phyloP scores from a whole-genome alignment of 2,797 vertebrate species.

The Alauda arvensis region DNA sequence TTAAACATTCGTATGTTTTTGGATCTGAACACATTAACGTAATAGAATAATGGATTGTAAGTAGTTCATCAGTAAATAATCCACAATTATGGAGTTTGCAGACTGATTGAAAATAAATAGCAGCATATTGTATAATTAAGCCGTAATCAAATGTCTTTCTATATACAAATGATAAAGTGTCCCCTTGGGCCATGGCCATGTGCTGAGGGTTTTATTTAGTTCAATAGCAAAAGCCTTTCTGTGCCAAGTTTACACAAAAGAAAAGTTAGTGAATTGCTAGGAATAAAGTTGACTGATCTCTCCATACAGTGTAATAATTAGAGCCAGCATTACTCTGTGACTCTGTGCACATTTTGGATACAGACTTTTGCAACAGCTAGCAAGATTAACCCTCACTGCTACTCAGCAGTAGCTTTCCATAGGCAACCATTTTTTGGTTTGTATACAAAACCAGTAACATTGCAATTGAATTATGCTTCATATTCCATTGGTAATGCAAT shows the following conservation, averaged over 20 bases:
- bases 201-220: slow-evolving; percentile 67
- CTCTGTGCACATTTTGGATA: slow-evolving; percentile 24
- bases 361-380: slow-evolving; percentile 37
- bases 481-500: not conserved
- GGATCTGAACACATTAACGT: slow-evolving; percentile 63
- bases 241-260: slow-evolving; percentile 69
- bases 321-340: slow-evolving; percentile 40
- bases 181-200: slow-evolving; percentile 66
- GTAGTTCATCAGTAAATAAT: slow-evolving; percentile 74
- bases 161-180: slow-evolving; percentile 71
- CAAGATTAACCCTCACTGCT: slow-evolving; percentile 50
- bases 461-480: not conserved
- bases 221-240: slow-evolving; percentile 54
- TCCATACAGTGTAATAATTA: slow-evolving; percentile 55
- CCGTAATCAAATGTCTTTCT: slow-evolving; percentile 65
- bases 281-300: slow-evolving; percentile 64
- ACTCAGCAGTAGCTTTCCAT: not conserved
- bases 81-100: slow-evolving; percentile 66
- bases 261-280: slow-evolving; percentile 63
- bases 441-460: not conserved
- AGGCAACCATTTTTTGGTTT: not conserved
- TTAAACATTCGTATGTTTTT: slow-evolving; percentile 58
- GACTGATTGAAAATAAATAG: slow-evolving; percentile 71
- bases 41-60: slow-evolving; percentile 72
- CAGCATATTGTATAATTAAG: slow-evolving; percentile 67